Conservation (phyloP, 2,113 vertebrate genomes). For the Centrocercus urophasianus region DNA sequence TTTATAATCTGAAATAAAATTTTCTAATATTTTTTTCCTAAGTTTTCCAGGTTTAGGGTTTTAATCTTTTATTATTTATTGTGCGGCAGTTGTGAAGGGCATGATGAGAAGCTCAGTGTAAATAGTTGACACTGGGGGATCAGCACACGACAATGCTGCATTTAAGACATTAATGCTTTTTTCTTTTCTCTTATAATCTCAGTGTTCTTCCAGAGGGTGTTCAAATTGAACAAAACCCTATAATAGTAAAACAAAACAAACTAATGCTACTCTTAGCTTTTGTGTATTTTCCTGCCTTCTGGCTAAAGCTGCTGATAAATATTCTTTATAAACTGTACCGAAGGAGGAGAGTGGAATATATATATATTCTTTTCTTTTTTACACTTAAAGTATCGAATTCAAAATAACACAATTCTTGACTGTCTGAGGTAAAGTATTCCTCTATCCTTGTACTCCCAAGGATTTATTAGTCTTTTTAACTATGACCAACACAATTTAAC, state of each 20-base stretch:
- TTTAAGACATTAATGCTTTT: slow-evolving; percentile 49
- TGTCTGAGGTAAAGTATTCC: slow-evolving; percentile 27
- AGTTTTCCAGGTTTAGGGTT: slow-evolving; percentile 85
- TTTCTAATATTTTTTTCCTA: slow-evolving; percentile 84
- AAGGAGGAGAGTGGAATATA: slow-evolving; percentile 5
- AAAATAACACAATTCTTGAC: slow-evolving; percentile 27
- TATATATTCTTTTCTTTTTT: slow-evolving; percentile 53
- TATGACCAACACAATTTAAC: slow-evolving; percentile 38
- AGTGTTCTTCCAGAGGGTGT: neutral
- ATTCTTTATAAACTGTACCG: neutral
- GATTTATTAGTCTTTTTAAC: slow-evolving; percentile 30
- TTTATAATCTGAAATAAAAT: slow-evolving; percentile 87
- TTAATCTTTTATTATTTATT: slow-evolving; percentile 89
- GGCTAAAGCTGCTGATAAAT: slow-evolving; percentile 63
- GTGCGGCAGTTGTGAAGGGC: slow-evolving; percentile 74
- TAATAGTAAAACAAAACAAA: slow-evolving; percentile 33
- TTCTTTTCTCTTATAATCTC: slow-evolving; percentile 40
- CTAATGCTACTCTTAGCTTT: neutral
- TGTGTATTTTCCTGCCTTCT: neutral
- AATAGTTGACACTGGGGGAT: slow-evolving; percentile 15
- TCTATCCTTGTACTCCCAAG: neutral
- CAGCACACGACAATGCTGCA: neutral
- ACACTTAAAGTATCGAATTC: slow-evolving; percentile 35
- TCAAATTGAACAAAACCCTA: neutral
- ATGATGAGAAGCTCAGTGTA: slow-evolving; percentile 59